Evolutionary conservation across 2,888 invertebrate genomes (phyloP), one percentile per base, ranked within the genome.

Genomic region (Brassicogethes aeneus): DNA sequence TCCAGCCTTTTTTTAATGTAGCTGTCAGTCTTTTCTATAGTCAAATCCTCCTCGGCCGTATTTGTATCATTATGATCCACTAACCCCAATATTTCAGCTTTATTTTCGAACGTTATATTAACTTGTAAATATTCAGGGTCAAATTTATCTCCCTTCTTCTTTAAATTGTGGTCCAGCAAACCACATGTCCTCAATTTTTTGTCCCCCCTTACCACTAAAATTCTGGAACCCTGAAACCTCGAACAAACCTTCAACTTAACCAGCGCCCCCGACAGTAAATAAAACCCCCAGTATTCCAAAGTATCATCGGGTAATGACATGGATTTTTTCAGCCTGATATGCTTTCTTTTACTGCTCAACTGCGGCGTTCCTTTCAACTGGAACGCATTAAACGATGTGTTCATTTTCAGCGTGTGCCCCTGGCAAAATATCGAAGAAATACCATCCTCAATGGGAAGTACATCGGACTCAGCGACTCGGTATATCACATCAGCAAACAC

Each of bases 241-340:
- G 89, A 88, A 61, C 89, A 90, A 34, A 85, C 82, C 57, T 85
- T 83, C 15, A 90, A 68, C 48, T 78, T 76, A 2, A 90, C 87
- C 8, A 76, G 76, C 1, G 89, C 86, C 15, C 87, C 88, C 65
- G 80, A 78, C 36, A 86, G 70, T 35, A 90, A 70, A 68, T 84
- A 89, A 68, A 90, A 89, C 2, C 89, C 88, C 88, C 88, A 90
- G 64, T 89, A 90, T 64, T 90, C 89, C 23, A 89, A 67, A 7
- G 88, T 87, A 56, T 89, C 89, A 62, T 89, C 89, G 0, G 86
- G 87, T 46, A 90, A 66, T 2, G 73, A 75, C 84, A 90, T 86
- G 3, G 85, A 85, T 60, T 89, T 89, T 61, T 81, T 85, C 52
- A 89, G 68, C 50, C 80, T 71, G 51, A 87, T 81, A 57, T 86